These are phyloP conservation scores for Pyrocoelia pectoralis DNA, from an alignment of 2,888 invertebrate species.

Conservation along the genomic window DNA sequence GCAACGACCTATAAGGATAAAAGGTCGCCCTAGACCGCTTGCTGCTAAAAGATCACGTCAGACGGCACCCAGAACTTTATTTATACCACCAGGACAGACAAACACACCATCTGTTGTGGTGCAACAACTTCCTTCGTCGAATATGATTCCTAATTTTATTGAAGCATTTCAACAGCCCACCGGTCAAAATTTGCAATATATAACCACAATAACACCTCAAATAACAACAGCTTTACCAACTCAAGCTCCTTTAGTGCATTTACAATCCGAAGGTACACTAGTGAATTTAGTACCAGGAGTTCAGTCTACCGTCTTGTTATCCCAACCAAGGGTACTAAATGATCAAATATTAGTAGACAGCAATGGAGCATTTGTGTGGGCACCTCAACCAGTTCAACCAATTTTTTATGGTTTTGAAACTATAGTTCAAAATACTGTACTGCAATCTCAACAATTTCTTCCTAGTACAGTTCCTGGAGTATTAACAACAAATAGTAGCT, in stretches of 20 bases:
- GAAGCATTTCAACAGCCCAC: constrained; percentile 75
- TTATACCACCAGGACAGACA: constrained; percentile 35
- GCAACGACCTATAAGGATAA: constrained; percentile 48
- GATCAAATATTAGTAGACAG: constrained; percentile 57
- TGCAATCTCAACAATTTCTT: constrained; percentile 88
- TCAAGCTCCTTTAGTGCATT: constrained; percentile 59
- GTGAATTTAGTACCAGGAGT: constrained; percentile 55
- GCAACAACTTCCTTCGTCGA: constrained; percentile 65
- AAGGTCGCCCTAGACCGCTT: constrained; percentile 47
- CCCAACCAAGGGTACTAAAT: constrained; percentile 52
- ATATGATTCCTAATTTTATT: constrained; percentile 69
- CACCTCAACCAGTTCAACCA: constrained; percentile 70
- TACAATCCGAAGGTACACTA: constrained; percentile 59
- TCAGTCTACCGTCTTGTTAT: constrained; percentile 55
- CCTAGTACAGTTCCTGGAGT: constrained; percentile 84
- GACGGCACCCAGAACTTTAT: constrained; percentile 39
- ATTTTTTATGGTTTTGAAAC: constrained; percentile 86
- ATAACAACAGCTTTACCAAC: constrained; percentile 46
- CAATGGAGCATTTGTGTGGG: constrained; percentile 57
- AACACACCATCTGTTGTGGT: constrained; percentile 71
- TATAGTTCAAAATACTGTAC: constrained; percentile 86
- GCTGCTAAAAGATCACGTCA: constrained; percentile 41
- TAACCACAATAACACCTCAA: constrained; percentile 71
- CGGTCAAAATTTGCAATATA: constrained; percentile 78
- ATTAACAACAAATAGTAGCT: constrained; percentile 82